These are phyloP conservation scores for Bathynomus jamesi DNA, from an alignment of 1,140 invertebrate genomes.

Conservation along the genomic window DNA sequence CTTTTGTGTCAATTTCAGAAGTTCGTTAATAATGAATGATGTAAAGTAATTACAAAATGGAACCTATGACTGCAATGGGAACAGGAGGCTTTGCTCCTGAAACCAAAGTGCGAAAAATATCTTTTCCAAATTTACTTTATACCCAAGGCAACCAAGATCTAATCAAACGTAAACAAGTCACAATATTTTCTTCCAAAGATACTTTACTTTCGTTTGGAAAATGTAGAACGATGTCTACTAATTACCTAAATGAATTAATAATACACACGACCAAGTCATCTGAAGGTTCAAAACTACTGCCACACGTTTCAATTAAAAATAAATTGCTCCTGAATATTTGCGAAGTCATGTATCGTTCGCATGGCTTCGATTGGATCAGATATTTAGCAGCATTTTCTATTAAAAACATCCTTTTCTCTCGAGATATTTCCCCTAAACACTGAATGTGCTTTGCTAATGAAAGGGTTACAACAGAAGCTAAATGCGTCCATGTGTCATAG, in stretches of 20 bases:
- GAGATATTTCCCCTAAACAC: not conserved
- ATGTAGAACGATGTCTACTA: not conserved
- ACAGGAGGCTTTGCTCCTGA: not conserved
- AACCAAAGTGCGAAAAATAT: not conserved
- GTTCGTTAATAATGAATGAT: not conserved
- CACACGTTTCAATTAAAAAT: not conserved
- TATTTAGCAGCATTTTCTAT: not conserved
- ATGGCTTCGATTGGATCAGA: not conserved
- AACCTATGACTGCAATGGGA: not conserved
- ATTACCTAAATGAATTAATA: not conserved
- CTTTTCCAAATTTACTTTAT: not conserved
- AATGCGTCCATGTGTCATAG: not conserved
- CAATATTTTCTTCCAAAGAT: not conserved
- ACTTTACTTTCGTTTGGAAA: not conserved
- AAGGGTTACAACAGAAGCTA: not conserved
- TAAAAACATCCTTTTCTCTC: not conserved
- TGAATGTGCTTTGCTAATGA: not conserved
- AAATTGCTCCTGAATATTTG: not conserved
- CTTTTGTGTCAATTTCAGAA: not conserved
- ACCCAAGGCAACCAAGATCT: not conserved
- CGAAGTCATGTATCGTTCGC: not conserved
- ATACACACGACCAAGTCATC: not conserved
- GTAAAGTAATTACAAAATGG: not conserved
- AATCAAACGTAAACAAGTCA: not conserved
- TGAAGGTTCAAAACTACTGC: not conserved